Conservation (phyloP, 2,797 vertebrate species). For the Sebastes taczanowskii region DNA sequence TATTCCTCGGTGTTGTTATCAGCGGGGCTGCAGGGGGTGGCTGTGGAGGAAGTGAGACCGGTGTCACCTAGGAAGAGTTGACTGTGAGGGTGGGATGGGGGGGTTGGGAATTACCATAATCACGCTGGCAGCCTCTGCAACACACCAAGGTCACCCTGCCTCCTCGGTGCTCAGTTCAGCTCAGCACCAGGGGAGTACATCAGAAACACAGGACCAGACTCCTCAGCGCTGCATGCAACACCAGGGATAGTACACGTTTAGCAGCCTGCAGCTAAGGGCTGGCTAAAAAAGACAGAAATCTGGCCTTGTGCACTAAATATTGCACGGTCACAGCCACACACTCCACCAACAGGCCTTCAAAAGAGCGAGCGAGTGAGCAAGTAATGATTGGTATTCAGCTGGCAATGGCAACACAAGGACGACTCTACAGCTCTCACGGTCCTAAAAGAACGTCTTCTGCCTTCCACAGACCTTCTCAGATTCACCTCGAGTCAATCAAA, state of each 20-base stretch:
- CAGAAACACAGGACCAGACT: slow-evolving; percentile 44
- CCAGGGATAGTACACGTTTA: neutral
- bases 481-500: slow-evolving; percentile 50
- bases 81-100: slow-evolving; percentile 41
- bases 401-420: neutral
- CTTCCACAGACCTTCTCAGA: neutral
- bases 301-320: neutral
- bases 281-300: slow-evolving; percentile 7
- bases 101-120: slow-evolving; percentile 72
- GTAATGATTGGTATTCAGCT: slow-evolving; percentile 36
- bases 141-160: slow-evolving; percentile 76
- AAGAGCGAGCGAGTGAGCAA: neutral
- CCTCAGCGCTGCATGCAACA: neutral
- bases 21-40: slow-evolving; percentile 14
- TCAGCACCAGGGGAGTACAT: slow-evolving; percentile 53
- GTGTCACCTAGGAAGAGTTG: slow-evolving; percentile 60
- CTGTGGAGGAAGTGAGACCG: slow-evolving; percentile 50
- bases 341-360: neutral
- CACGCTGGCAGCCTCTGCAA: slow-evolving; percentile 56
- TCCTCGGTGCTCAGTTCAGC: slow-evolving; percentile 42
- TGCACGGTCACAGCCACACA: neutral
- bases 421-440: neutral
- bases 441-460: neutral
- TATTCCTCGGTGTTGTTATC: slow-evolving; percentile 24
- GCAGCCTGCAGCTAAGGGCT: neutral